Evolutionary conservation across 2,113 vertebrate genomes (phyloP), one percentile per base, ranked within the genome.

Genomic region (Himantopus leucocephalus): DNA sequence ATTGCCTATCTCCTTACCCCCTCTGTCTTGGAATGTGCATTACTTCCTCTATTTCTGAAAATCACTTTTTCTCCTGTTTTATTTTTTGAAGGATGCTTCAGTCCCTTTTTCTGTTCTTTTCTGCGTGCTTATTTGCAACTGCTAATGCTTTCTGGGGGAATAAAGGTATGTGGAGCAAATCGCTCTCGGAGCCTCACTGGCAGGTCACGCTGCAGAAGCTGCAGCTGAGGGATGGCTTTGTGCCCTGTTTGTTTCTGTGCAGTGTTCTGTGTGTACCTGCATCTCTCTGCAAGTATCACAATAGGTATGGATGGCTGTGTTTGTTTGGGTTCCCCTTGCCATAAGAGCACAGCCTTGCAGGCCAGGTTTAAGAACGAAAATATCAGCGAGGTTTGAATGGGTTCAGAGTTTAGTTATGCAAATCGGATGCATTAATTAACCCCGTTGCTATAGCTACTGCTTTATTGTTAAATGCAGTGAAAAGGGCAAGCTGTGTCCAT

Each of bases 1-100:
- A 75, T 96, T 83, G 94, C 86, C 92, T 96, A 94, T 96, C 96
- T 97, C 89, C 94, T 94, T 96, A 95, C 87, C 92, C 82, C 64
- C 74, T 80, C 89, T 81, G 67, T 52, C 92, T 48, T 79, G 87
- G 94, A 95, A 94, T 62, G 92, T 6, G 66, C 80, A 64, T 55
- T 47, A 6, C 92, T 87, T 59, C 85, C 84, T 93, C 68, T 30
- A 24, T 87, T 81, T 74, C 35, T 29, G 39, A 93, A 93, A 70
- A 75, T 29, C 10, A 37, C 24, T 70, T 90, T 50, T 67, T 64
- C 2, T 24, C 70, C 43, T 0, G 2, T 77, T 95, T 73, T 75
- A 45, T 56, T 77, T 63, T 88, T 27, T 7, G 53, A 43, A 72
- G 85, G 90, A 56, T 34, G 0, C 74, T 94, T 59, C 21, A 3